These are phyloP conservation scores for Cydia strobilella DNA, from an alignment of 1,140 invertebrate species.

Conservation along the genomic window DNA sequence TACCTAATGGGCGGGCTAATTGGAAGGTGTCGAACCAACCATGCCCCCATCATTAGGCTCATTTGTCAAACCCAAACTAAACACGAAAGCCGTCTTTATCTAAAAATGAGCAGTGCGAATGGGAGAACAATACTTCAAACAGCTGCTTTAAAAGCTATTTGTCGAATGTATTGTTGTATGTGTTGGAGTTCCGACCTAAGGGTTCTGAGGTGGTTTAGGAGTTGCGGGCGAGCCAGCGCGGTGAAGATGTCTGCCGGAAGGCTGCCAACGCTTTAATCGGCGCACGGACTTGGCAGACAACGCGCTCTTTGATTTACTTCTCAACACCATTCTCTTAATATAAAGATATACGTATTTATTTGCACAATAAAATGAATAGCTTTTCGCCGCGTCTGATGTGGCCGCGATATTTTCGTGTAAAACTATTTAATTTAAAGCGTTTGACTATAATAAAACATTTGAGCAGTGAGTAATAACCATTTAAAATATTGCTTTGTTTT, in stretches of 20 bases:
- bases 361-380: constrained; percentile 30
- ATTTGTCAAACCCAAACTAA: constrained; percentile 16
- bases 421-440: constrained; percentile 30
- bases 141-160: constrained; percentile 16
- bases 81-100: constrained; percentile 22
- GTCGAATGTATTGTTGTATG: not conserved
- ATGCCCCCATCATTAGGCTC: constrained; percentile 12
- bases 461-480: constrained; percentile 24
- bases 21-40: constrained; percentile 1
- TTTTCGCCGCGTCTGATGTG: constrained; percentile 30
- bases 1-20: constrained; percentile 13
- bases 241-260: constrained; percentile 61
- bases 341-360: constrained; percentile 30
- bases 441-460: constrained; percentile 22
- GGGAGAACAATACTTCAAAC: constrained; percentile 9
- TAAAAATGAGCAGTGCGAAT: constrained; percentile 28
- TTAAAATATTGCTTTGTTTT: constrained; percentile 25
- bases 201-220: not conserved
- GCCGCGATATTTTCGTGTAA: constrained; percentile 25
- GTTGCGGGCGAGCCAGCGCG: constrained; percentile 35
- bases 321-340: constrained; percentile 65
- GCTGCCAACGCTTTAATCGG: constrained; percentile 69
- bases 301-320: constrained; percentile 71
- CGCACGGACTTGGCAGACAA: constrained; percentile 63
- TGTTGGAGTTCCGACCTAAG: not conserved